A percentile compares a stretch with the other conserved stretches of the same genome.
Evolutionary conservation across 2,113 vertebrate genomes (phyloP).

Genomic region (Chaetodon trifascialis): DNA sequence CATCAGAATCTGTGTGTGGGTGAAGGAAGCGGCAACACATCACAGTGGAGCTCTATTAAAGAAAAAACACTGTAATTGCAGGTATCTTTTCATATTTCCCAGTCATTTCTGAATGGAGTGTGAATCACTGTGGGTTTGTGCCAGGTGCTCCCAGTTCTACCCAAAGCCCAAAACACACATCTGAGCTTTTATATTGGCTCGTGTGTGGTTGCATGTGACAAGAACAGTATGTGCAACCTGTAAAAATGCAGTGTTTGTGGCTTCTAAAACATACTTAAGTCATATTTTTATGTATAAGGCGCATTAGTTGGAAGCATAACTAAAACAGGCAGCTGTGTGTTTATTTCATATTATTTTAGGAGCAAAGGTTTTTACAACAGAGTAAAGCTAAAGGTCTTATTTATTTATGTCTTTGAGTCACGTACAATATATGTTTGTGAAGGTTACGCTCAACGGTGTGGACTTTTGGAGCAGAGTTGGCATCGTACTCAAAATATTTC

Average conservation of each 20-base stretch:
- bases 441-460: too few relatives aligned
- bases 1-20: constrained; percentile 32
- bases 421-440: neutral
- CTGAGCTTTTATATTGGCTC: neutral
- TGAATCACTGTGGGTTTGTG: constrained; percentile 13
- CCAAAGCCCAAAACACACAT: constrained; percentile 3
- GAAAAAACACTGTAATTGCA: constrained; percentile 22
- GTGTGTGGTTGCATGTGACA: too few relatives aligned
- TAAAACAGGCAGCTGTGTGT: neutral
- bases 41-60: constrained; percentile 18
- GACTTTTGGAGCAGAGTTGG: neutral
- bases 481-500: neutral
- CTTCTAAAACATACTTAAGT: too few relatives aligned
- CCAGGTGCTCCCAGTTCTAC: neutral
- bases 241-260: too few relatives aligned
- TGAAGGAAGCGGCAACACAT: constrained; percentile 6
- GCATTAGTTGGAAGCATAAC: neutral
- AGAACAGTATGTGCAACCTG: too few relatives aligned
- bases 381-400: neutral
- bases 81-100: constrained; percentile 24
- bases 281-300: too few relatives aligned
- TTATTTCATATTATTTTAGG: constrained; percentile 4
- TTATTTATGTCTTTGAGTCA: neutral
- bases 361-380: neutral
- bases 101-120: neutral